Conservation (phyloP, 2,113 vertebrate species). For the Globicephala melas region DNA sequence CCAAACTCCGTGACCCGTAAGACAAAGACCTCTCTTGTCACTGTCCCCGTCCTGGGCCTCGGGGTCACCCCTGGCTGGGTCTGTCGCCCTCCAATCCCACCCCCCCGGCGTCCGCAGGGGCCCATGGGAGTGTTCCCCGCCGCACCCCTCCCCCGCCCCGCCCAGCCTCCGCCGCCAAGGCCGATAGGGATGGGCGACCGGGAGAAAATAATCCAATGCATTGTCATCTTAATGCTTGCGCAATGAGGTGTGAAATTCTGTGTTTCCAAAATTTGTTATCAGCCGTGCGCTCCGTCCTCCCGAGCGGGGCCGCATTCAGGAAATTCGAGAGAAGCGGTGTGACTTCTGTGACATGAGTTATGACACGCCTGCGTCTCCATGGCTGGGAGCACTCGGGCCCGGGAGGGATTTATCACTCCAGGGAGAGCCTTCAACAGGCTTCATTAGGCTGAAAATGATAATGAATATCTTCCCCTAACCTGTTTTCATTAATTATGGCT, state of each 20-base stretch:
- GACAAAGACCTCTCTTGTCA: background rate
- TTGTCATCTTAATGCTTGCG: background rate
- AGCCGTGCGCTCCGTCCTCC: background rate
- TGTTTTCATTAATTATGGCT: background rate
- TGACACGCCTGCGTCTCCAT: background rate
- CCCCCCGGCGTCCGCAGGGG: rapidly evolving
- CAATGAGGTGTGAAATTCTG: constrained; percentile 7
- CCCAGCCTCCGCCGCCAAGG: background rate
- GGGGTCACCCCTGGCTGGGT: background rate
- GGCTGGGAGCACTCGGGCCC: background rate
- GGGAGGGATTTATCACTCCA: background rate
- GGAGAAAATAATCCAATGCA: rapidly evolving
- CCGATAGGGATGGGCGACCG: rapidly evolving
- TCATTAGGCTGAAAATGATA: background rate
- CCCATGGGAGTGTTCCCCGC: rapidly evolving
- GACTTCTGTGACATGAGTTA: background rate
- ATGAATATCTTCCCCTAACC: constrained; percentile 2
- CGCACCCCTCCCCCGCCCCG: background rate
- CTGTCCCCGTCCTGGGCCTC: background rate
- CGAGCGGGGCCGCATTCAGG: background rate
- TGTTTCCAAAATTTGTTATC: constrained; percentile 32
- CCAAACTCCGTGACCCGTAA: rapidly evolving
- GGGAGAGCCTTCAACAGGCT: constrained; percentile 20
- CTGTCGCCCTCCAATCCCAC: background rate
- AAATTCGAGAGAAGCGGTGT: background rate